Evolutionary conservation across 2,888 invertebrate genomes (phyloP).

Genomic region (Drosophila antonietae): DNA sequence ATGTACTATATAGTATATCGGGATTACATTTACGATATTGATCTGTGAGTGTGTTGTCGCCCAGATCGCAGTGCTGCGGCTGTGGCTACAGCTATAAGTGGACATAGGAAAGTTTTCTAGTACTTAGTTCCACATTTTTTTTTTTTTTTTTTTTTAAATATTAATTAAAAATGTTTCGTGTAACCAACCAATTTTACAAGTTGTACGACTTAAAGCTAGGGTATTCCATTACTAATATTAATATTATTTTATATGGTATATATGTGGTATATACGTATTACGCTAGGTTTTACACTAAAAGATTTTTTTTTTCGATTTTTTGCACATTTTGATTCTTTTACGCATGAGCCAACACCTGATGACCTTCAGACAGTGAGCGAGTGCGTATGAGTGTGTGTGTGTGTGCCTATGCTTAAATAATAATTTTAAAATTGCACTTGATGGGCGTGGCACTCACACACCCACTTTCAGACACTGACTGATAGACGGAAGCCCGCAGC

Average conservation of each 20-base stretch:
- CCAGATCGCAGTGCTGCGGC: conserved; percentile 28
- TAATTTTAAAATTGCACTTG: conserved; percentile 70
- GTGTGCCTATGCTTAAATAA: conserved; percentile 54
- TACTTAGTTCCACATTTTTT: conserved; percentile 39
- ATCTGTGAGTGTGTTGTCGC: conserved; percentile 15
- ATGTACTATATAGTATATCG: conserved; percentile 11
- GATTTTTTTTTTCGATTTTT: conserved; percentile 8
- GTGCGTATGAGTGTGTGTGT: conserved; percentile 3
- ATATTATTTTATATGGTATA: conserved; percentile 34
- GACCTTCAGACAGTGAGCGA: conserved; percentile 77
- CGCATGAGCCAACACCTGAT: conserved; percentile 84
- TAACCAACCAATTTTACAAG: conserved; percentile 71
- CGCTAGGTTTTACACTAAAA: conserved; percentile 34
- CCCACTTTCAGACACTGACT: conserved; percentile 18
- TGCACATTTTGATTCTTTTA: conserved; percentile 45
- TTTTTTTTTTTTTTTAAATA: conserved; percentile 24
- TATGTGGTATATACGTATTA: conserved; percentile 28
- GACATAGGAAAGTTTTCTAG: conserved; percentile 74
- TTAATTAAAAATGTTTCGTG: conserved; percentile 53
- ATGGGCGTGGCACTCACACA: conserved; percentile 47
- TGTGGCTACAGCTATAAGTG: conserved; percentile 27
- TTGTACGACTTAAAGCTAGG: conserved; percentile 56
- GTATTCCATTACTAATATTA: conserved; percentile 46
- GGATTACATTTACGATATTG: conserved; percentile 28
- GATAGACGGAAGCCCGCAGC: conserved; percentile 6